Base-by-base conservation (phyloP, 2,888 invertebrate species). In the Temnothorax rugatulus region DNA sequence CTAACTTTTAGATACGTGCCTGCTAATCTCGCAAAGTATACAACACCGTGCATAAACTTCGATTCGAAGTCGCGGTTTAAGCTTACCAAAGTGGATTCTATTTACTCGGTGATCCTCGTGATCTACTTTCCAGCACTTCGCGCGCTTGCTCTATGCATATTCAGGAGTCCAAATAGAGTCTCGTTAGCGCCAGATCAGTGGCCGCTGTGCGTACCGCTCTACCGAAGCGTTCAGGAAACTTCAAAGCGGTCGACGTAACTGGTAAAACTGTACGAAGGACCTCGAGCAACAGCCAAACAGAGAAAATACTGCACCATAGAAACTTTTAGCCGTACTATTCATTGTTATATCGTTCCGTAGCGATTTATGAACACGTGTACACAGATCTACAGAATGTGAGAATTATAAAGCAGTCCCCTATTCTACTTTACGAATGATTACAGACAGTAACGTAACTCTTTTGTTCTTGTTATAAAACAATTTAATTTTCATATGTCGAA, bases 41-140 rank as follows among this genome's bases (percentile, higher is more conserved):
- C 76, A 11, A 68, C 34, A 68, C 21, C 25, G 34, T 44, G 68
- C n/a, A 47, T 47, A 79, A 79, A 69, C 69, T 71, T 71, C 59
- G 47, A 79, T 87, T 85, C 76, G 34, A 85, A 84, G 76, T 83
- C 82, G 74, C 15, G 69, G 13, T 59, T 81, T 68, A 50, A 54
- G 76, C 66, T 64, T 73, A 50, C 47, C 50, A 66, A 88, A 86
- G 85, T 87, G 74, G 81, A 85, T 84, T 85, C 89, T 88, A 86
- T 88, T 88, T 89, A 86, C 86, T 68, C 69, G 75, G 57, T 77
- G 88, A 89, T 89, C 86, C 89, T 84, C 84, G 81, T 88, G 89
- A 89, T 89, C 89, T 77, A 88, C 89, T 88, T 88, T 88, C 81
- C 82, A 76, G 75, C 74, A 85, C 74, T 68, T 77, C 50, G 69